Evolutionary conservation across 2,888 invertebrate genomes (phyloP).

Genomic region (Temnothorax rugatulus): DNA sequence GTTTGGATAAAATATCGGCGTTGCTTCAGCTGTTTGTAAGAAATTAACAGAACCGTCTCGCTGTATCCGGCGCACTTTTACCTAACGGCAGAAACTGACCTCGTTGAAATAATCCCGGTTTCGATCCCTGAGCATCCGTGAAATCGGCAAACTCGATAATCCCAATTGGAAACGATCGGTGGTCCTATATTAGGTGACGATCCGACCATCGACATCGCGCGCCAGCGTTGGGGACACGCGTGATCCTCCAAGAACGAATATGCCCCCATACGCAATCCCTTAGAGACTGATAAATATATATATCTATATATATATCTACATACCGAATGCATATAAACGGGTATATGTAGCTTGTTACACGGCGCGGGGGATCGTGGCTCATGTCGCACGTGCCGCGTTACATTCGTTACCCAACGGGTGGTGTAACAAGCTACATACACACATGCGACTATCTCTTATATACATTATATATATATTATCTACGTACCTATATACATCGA

Average conservation of each 20-base stretch:
- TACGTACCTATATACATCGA: conserved; percentile 75
- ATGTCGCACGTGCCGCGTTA: conserved; percentile 27
- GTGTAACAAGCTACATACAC: conserved; percentile 65
- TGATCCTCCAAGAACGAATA: conserved; percentile 82
- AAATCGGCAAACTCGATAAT: conserved; percentile 30
- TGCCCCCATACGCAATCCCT: conserved; percentile 80
- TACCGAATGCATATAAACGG: conserved; percentile 51
- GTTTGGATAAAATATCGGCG: not conserved
- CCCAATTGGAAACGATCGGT: conserved; percentile 21
- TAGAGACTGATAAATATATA: conserved; percentile 79
- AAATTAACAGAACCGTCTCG: conserved; percentile 1
- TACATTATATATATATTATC: conserved; percentile 62
- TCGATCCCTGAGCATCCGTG: conserved; percentile 12
- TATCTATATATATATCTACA: conserved; percentile 58
- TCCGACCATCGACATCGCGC: conserved; percentile 14
- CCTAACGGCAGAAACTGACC: not conserved
- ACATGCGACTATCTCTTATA: conserved; percentile 63
- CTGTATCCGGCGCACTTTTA: not conserved
- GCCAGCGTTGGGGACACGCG: conserved; percentile 61
- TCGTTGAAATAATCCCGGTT: conserved; percentile 31
- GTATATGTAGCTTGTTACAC: conserved; percentile 57
- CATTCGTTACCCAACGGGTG: conserved; percentile 9
- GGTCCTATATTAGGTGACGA: not conserved
- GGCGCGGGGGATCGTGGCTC: conserved; percentile 13
- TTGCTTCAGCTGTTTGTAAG: not conserved